Evolutionary conservation across 2,797 vertebrate genomes (phyloP).

Genomic region (Bryconaethiops microstoma): DNA sequence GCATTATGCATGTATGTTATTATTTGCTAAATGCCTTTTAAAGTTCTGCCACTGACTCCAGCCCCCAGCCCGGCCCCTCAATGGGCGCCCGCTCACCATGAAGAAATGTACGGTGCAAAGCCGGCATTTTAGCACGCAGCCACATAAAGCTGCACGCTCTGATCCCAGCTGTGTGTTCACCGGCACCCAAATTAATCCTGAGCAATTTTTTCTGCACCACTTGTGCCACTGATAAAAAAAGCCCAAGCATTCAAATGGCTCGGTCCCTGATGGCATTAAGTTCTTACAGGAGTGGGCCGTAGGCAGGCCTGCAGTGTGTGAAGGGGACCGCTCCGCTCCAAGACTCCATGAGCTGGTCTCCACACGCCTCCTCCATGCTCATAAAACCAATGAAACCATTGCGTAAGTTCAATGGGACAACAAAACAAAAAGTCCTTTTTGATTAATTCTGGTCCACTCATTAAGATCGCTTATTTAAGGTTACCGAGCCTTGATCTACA

Average conservation of each 20-base stretch:
- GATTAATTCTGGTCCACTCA: background rate
- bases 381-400: background rate
- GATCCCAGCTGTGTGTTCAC: slow-evolving; percentile 74
- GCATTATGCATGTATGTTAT: slow-evolving; percentile 73
- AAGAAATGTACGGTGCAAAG: slow-evolving; percentile 67
- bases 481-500: background rate
- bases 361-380: background rate
- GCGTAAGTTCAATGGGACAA: background rate
- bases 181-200: slow-evolving; percentile 76
- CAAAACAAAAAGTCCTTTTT: background rate
- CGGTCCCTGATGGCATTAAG: slow-evolving; percentile 74
- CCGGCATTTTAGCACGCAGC: slow-evolving; percentile 66
- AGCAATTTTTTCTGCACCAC: slow-evolving; percentile 79
- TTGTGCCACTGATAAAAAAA: slow-evolving; percentile 77
- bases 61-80: slow-evolving; percentile 50
- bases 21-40: slow-evolving; percentile 73
- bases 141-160: slow-evolving; percentile 70
- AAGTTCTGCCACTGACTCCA: slow-evolving; percentile 69
- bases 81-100: slow-evolving; percentile 67
- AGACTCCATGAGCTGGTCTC: slow-evolving; percentile 45
- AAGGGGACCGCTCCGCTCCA: slow-evolving; percentile 55
- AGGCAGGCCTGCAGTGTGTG: slow-evolving; percentile 70
- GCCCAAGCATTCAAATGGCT: slow-evolving; percentile 73
- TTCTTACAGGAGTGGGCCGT: slow-evolving; percentile 72
- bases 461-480: background rate